Percentiles rank a stretch among this genome's conserved stretches.
These are phyloP conservation scores for Copidosoma aretas DNA, from an alignment of 2,888 invertebrate genomes.

Conservation along the genomic window DNA sequence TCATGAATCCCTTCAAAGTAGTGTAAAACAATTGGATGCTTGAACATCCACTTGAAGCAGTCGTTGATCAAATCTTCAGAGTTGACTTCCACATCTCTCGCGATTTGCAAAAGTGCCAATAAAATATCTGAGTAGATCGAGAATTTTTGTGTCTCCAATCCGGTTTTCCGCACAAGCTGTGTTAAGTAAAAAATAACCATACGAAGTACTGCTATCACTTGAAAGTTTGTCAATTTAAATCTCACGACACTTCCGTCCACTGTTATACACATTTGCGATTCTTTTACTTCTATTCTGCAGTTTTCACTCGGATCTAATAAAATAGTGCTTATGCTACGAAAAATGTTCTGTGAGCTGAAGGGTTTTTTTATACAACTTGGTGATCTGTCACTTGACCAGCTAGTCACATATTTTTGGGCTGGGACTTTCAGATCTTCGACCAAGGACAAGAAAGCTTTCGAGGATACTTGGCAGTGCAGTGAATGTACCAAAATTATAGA, in stretches of 20 bases:
- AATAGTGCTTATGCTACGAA: constrained; percentile 62
- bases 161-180: constrained; percentile 47
- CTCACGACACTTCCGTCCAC: background rate
- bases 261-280: constrained; percentile 54
- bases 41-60: constrained; percentile 57
- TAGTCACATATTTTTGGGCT: constrained; percentile 64
- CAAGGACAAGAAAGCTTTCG: constrained; percentile 64
- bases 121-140: constrained; percentile 44
- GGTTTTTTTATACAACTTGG: constrained; percentile 58
- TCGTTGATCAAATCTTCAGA: constrained; percentile 44
- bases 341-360: constrained; percentile 53
- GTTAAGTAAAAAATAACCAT: constrained; percentile 56
- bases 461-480: constrained; percentile 68
- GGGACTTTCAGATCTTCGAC: constrained; percentile 62
- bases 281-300: constrained; percentile 55
- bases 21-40: constrained; percentile 60
- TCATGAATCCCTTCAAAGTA: constrained; percentile 58
- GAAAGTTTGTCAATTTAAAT: constrained; percentile 43
- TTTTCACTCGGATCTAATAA: constrained; percentile 60
- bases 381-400: constrained; percentile 56
- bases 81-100: constrained; percentile 39
- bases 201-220: constrained; percentile 45
- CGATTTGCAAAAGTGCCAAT: constrained; percentile 48
- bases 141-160: constrained; percentile 44
- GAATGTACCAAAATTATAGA: constrained; percentile 64